Evolutionary conservation across 2,888 invertebrate species (phyloP).

Genomic region (Lymantria monacha): DNA sequence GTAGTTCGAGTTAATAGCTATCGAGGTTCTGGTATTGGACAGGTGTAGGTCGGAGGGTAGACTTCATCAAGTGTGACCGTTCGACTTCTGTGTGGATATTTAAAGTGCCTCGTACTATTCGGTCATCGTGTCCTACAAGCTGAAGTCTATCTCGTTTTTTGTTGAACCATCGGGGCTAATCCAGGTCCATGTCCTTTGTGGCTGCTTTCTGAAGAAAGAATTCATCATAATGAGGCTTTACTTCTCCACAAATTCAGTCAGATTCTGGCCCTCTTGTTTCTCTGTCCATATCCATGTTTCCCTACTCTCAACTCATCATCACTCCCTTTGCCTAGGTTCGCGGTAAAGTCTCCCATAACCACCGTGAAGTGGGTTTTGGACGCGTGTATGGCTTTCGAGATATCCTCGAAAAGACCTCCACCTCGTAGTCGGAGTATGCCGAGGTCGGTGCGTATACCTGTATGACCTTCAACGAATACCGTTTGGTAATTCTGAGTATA

Average conservation of each 20-base stretch:
- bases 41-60: no score
- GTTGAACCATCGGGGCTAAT: neutral
- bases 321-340: constrained; percentile 2
- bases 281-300: neutral
- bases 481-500: constrained; percentile 1
- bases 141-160: neutral
- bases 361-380: neutral
- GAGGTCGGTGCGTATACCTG: neutral
- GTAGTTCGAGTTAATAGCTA: no score
- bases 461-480: constrained; percentile 2
- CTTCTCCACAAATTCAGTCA: neutral
- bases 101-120: no score
- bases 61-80: no score
- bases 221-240: neutral
- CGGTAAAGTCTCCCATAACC: constrained; percentile 5
- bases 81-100: no score
- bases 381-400: constrained; percentile 1
- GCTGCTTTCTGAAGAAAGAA: neutral
- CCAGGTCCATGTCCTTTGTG: neutral
- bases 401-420: neutral
- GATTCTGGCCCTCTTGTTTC: neutral
- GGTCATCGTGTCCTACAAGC: neutral
- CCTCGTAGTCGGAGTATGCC: neutral
- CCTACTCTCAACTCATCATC: constrained; percentile 1
- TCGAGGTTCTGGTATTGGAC: no score